phyloP scores from a whole-genome alignment of 2,113 vertebrate species.

The Naja naja region DNA sequence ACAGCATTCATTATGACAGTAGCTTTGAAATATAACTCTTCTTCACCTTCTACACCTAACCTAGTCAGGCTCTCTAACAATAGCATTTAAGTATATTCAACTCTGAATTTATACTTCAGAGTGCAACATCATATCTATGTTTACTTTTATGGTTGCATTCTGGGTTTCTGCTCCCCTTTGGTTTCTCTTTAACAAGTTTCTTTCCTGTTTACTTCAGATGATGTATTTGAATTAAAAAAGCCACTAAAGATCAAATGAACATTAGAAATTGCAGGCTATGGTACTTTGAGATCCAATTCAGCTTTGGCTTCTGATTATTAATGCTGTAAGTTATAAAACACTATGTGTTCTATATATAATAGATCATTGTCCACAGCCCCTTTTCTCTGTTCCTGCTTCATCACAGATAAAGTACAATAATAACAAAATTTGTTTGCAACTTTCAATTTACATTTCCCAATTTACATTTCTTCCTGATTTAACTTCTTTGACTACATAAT shows the following conservation, averaged over 20 bases:
- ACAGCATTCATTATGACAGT: no score
- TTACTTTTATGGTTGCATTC: not conserved
- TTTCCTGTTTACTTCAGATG: not conserved
- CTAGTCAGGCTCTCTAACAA: not conserved
- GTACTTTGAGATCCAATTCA: not conserved
- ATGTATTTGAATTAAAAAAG: not conserved
- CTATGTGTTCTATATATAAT: not conserved
- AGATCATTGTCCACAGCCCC: not conserved
- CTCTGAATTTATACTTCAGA: not conserved
- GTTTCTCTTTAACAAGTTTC: not conserved
- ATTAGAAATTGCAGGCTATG: not conserved
- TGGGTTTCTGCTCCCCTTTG: not conserved
- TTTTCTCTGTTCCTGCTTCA: not conserved
- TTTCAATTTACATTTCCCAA: not conserved
- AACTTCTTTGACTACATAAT: not conserved
- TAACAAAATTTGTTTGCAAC: not conserved
- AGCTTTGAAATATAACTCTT: not conserved
- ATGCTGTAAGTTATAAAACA: not conserved
- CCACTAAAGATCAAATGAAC: not conserved
- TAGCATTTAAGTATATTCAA: not conserved
- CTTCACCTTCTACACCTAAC: not conserved
- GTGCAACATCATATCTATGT: not conserved
- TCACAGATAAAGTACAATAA: not conserved
- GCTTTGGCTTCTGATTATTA: not conserved
- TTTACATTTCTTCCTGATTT: not conserved